Conservation (phyloP, 2,113 vertebrate species). For the Centrocercus urophasianus region DNA sequence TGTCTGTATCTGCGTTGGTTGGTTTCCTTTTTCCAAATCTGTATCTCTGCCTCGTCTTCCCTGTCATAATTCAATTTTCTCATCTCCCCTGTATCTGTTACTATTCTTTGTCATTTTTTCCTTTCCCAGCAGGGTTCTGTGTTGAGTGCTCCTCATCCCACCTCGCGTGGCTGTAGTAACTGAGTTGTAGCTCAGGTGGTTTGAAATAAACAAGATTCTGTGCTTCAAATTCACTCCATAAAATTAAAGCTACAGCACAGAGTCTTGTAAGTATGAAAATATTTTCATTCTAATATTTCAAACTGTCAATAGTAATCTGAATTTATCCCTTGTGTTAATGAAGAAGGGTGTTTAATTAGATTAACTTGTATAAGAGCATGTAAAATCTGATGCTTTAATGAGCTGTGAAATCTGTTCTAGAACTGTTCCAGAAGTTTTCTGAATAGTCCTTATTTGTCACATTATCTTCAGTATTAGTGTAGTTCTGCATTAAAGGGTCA, state of each 20-base stretch:
- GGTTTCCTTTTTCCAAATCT: not conserved
- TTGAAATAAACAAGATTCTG: conserved; percentile 63
- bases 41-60: not conserved
- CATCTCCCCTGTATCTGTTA: not conserved
- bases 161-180: conserved; percentile 34
- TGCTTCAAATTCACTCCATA: conserved; percentile 55
- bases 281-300: conserved; percentile 21
- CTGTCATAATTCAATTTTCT: not conserved
- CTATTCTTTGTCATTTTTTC: conserved; percentile 43
- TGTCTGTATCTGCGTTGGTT: not conserved
- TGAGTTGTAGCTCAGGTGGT: conserved; percentile 49
- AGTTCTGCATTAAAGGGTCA: not conserved
- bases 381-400: not conserved
- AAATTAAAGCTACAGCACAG: conserved; percentile 62
- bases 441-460: not conserved
- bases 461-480: not conserved
- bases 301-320: not conserved
- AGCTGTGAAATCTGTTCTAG: not conserved
- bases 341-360: not conserved
- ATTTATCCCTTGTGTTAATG: not conserved
- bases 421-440: not conserved
- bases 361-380: not conserved
- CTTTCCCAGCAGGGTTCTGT: conserved; percentile 48
- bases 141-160: not conserved
- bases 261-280: conserved; percentile 65